Conservation (phyloP, 2,113 vertebrate species). For the Mesoclemmys tuberculata region DNA sequence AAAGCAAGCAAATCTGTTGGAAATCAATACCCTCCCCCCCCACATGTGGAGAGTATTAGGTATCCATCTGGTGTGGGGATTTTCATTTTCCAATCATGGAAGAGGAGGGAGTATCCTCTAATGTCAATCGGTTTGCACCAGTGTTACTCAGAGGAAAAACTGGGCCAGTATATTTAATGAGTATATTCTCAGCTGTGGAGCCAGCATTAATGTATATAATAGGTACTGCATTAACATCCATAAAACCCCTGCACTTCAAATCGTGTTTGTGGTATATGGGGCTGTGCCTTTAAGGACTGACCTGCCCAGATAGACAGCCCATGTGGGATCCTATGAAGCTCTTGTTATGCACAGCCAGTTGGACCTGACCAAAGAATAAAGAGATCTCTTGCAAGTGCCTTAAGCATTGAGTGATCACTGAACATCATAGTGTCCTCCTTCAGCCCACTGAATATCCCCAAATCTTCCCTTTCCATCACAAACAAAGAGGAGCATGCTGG, state of each 20-base stretch:
- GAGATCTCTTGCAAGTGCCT: too few relatives aligned
- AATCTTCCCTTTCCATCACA: background rate
- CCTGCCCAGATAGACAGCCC: too few relatives aligned
- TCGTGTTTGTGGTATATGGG: too few relatives aligned
- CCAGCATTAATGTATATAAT: background rate
- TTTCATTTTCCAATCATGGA: background rate
- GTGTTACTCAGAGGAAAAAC: background rate
- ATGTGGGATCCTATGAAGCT: too few relatives aligned
- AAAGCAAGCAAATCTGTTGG: background rate
- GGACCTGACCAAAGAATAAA: too few relatives aligned
- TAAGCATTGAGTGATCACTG: too few relatives aligned
- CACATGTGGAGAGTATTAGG: background rate
- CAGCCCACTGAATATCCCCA: background rate
- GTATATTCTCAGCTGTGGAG: background rate
- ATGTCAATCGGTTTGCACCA: background rate
- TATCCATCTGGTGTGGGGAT: background rate
- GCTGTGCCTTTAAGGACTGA: too few relatives aligned
- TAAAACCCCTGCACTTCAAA: background rate
- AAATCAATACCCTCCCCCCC: background rate
- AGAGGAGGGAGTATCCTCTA: background rate
- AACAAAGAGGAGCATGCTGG: background rate
- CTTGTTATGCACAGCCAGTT: too few relatives aligned
- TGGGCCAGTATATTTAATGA: background rate
- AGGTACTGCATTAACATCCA: background rate
- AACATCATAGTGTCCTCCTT: background rate